These are phyloP conservation scores for Habrosyne pyritoides DNA, from an alignment of 2,888 invertebrate genomes.

Conservation along the genomic window DNA sequence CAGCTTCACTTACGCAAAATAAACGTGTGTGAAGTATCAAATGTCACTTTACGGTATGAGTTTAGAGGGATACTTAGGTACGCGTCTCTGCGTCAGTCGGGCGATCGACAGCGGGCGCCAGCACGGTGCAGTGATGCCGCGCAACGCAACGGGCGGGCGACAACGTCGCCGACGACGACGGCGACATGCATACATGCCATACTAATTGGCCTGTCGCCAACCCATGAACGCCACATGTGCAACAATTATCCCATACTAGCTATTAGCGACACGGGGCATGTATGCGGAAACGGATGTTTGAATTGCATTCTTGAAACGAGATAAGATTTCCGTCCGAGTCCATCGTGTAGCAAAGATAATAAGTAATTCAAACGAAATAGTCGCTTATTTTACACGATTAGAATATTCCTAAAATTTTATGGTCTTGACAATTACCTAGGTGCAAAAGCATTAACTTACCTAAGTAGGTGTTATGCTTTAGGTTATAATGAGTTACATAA, in stretches of 20 bases:
- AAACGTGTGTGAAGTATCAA: conserved; percentile 41
- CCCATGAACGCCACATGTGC: conserved; percentile 71
- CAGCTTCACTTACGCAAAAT: conserved; percentile 42
- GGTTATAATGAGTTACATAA: no score
- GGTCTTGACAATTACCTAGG: no score
- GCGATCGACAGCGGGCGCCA: conserved; percentile 42
- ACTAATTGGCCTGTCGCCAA: conserved; percentile 83
- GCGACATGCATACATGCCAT: conserved; percentile 60
- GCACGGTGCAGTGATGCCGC: conserved; percentile 34
- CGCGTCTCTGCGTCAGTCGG: conserved; percentile 20
- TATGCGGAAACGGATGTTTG: conserved; percentile 83
- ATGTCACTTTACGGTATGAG: conserved; percentile 52
- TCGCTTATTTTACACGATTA: neutral
- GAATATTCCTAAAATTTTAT: neutral
- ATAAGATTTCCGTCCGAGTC: conserved; percentile 65
- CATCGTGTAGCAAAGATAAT: conserved; percentile 15
- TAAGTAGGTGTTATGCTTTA: no score
- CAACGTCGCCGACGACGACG: conserved; percentile 35
- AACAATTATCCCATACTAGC: conserved; percentile 80
- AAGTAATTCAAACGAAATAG: neutral
- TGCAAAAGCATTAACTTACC: no score
- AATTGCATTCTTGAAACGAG: conserved; percentile 74
- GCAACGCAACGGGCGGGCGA: conserved; percentile 51
- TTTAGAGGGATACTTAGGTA: conserved; percentile 17
- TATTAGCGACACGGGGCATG: conserved; percentile 72